A percentile compares a stretch with the other conserved stretches of the same genome.
phyloP scores from a whole-genome alignment of 2,113 vertebrate species.

The Coturnix japonica region DNA sequence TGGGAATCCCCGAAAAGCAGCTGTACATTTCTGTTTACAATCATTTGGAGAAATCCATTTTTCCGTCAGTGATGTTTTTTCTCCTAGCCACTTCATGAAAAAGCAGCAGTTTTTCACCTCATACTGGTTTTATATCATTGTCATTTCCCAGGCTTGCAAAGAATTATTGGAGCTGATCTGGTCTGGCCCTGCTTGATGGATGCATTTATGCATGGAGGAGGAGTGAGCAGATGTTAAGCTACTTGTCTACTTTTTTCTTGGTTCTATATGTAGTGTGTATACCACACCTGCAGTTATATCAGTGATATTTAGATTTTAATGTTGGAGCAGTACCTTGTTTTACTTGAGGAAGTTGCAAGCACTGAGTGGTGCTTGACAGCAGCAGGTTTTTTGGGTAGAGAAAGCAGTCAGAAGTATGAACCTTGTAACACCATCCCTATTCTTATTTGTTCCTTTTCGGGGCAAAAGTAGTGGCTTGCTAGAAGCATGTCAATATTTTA shows the following conservation, averaged over 20 bases:
- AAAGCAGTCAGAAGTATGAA: background rate
- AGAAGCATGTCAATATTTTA: background rate
- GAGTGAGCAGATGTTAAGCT: background rate
- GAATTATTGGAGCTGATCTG: background rate
- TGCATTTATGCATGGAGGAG: background rate
- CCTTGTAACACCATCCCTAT: background rate
- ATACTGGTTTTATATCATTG: background rate
- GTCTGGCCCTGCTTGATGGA: background rate
- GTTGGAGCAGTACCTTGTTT: background rate
- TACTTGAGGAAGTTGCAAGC: background rate
- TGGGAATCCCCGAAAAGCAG: background rate
- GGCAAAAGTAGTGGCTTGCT: background rate
- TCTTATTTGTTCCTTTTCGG: constrained; percentile 8
- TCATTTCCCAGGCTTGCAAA: background rate
- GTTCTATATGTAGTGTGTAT: background rate
- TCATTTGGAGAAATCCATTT: background rate
- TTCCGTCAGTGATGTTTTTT: background rate
- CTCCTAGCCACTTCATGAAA: background rate
- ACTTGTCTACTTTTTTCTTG: background rate
- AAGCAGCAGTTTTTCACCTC: background rate
- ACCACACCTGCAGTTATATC: background rate
- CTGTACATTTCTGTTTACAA: background rate
- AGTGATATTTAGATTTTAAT: background rate
- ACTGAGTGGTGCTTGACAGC: background rate
- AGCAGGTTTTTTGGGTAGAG: background rate